Evolutionary conservation across 2,113 vertebrate species (phyloP), one percentile per base, ranked within the genome.

Genomic region (Brienomyrus longianalis): DNA sequence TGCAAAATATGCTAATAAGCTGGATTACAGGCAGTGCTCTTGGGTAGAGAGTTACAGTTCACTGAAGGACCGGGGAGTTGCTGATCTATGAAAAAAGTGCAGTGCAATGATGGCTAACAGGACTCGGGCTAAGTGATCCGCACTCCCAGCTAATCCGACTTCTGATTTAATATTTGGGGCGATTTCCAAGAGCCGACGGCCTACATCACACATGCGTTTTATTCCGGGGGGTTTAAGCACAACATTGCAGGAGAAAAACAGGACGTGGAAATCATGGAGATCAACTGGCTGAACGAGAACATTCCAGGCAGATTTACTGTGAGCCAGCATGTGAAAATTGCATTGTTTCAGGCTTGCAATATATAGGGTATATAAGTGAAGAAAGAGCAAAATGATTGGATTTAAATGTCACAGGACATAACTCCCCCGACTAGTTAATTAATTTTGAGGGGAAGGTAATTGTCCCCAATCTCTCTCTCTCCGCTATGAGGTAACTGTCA

Each of bases 401-500:
- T 89, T 50, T n/a, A 83, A 90, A 86, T 21, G 45, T 62, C 89
- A 66, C 62, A 90, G 59, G 56, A 70, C 59, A 43, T 43, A 86
- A 45, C 35, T 70, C 48, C 83, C n/a, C 21, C 59, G 45, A 86
- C 47, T 56, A 66, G 45, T 48, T 89, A 39, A 85, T 89, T 85
- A 45, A 85, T 85, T 85, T 52, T 54, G 48, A 51, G 45, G 23
- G 39, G 83, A 86, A 85, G 27, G 48, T 77, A n/a, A 77, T 77
- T 31, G 66, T 70, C 92, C 88, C 90, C 91, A 90, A 90, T 91
- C 89, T 92, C 89, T 91, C 88, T 91, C 88, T 92, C 88, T 89
- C 83, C 91, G 84, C 91, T 10, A 2, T 50, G 19, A 85, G 47
- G 5, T 90, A 92, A 92, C 94, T 95, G 95, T 95, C 95, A 95